Conservation (phyloP, 2,797 vertebrate species). For the Distichodus sexfasciatus region DNA sequence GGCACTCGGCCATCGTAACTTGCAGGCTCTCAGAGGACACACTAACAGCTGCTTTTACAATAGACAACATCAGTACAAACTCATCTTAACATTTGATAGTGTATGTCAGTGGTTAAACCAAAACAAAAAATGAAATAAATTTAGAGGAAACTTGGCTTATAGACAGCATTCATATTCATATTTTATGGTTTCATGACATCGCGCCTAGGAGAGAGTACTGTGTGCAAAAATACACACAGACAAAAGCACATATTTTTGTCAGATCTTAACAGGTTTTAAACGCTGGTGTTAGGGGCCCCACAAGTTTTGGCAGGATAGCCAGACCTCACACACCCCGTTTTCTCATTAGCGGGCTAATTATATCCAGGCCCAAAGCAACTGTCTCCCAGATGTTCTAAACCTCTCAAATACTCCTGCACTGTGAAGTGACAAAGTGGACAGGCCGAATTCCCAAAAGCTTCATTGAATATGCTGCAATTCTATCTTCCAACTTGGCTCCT, state of each 20-base stretch:
- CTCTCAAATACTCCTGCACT: neutral
- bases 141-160: too few species aligned
- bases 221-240: neutral
- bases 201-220: too few species aligned
- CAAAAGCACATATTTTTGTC: neutral
- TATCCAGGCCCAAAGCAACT: constrained; percentile 8
- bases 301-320: constrained; percentile 29
- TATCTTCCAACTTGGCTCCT: too few species aligned
- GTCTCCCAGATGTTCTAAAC: constrained; percentile 19
- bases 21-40: constrained; percentile 1
- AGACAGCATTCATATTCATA: too few species aligned
- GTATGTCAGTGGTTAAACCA: too few species aligned
- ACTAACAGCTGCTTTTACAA: neutral
- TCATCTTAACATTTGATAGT: neutral
- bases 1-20: neutral
- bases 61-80: neutral
- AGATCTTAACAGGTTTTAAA: neutral
- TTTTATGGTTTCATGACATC: too few species aligned
- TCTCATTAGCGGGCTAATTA: constrained; percentile 64
- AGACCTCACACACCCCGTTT: constrained; percentile 53
- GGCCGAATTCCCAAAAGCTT: neutral
- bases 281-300: neutral
- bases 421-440: neutral
- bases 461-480: too few species aligned
- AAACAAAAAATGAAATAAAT: too few species aligned